These are phyloP conservation scores for Esox lucius DNA, from an alignment of 2,797 vertebrate genomes.

Conservation along the genomic window DNA sequence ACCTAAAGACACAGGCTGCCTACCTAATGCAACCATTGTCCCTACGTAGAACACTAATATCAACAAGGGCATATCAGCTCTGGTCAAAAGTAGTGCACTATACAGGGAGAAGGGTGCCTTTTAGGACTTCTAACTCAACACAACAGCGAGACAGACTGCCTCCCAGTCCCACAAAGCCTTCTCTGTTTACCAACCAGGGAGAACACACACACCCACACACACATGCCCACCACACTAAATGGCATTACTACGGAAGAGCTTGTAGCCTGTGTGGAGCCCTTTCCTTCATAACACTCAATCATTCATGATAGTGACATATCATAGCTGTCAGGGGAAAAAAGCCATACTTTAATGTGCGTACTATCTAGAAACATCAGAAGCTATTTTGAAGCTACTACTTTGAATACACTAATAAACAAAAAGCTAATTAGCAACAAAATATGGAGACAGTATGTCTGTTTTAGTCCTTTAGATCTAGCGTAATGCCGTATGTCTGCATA, in stretches of 20 bases:
- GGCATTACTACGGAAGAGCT: conserved; percentile 12
- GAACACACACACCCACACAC: neutral
- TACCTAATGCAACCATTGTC: neutral
- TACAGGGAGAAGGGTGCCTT: neutral
- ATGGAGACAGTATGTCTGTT: too few species aligned
- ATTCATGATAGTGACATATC: neutral
- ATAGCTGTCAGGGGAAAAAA: conserved; percentile 22
- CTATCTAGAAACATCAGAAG: too few species aligned
- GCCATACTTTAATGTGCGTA: too few species aligned
- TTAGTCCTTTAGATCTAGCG: too few species aligned
- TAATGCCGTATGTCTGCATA: neutral
- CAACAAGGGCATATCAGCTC: neutral
- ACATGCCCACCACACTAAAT: conserved; percentile 9
- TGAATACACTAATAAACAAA: too few species aligned
- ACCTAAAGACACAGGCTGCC: conserved; percentile 19
- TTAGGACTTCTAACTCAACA: neutral
- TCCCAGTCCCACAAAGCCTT: neutral
- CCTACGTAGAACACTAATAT: neutral
- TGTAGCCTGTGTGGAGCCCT: neutral
- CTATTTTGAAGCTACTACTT: neutral
- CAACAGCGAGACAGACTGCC: neutral
- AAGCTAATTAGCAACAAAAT: too few species aligned
- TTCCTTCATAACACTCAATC: too few species aligned
- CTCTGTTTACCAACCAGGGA: neutral
- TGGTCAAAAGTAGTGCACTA: neutral